These are phyloP conservation scores for Bambusicola thoracicus DNA, from an alignment of 2,113 vertebrate genomes.

Conservation along the genomic window DNA sequence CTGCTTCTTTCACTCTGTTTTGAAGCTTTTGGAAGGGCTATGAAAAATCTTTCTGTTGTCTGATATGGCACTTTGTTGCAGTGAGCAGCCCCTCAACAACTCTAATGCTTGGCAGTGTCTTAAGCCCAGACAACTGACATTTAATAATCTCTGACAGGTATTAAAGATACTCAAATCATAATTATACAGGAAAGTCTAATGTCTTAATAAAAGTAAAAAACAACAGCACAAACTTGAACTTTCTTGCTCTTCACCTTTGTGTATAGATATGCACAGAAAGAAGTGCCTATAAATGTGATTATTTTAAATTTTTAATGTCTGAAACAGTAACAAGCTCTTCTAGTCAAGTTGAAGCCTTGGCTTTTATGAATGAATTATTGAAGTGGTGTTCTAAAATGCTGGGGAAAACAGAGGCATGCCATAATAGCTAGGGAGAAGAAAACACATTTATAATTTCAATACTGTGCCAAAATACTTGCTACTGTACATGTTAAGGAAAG, in stretches of 20 bases:
- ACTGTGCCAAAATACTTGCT: background rate
- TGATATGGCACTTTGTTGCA: background rate
- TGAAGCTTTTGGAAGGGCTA: background rate
- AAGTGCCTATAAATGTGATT: background rate
- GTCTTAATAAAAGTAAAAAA: background rate
- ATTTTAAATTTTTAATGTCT: background rate
- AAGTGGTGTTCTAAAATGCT: background rate
- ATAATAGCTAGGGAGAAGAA: background rate
- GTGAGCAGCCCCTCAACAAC: background rate
- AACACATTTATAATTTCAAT: constrained; percentile 14
- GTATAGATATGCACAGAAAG: background rate
- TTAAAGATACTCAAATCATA: background rate
- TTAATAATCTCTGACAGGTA: background rate
- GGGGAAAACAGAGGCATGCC: background rate
- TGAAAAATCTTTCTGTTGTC: background rate
- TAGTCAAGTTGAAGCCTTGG: background rate
- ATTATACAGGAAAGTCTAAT: background rate
- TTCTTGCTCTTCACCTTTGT: background rate
- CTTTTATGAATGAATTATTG: constrained; percentile 26
- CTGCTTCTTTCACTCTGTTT: background rate
- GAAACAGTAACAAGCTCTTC: background rate
- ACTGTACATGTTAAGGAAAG: background rate
- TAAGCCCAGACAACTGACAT: background rate
- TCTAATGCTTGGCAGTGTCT: background rate
- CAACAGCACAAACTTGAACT: background rate